phyloP scores from a whole-genome alignment of 2,113 vertebrate genomes.

The Apodemus sylvaticus region DNA sequence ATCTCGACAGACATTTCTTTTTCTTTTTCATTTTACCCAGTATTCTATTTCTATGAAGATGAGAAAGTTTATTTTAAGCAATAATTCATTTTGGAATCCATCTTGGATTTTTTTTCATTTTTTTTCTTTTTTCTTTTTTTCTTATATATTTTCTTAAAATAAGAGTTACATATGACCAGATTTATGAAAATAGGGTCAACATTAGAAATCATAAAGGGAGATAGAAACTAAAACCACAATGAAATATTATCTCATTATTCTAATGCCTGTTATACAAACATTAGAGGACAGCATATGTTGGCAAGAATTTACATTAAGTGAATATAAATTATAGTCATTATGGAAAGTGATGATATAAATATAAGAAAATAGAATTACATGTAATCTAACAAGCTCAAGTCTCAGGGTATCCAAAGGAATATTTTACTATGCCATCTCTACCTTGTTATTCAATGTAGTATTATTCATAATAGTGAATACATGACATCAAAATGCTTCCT shows the following conservation, averaged over 20 bases:
- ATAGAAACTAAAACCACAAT: not conserved
- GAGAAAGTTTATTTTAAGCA: too few relatives aligned
- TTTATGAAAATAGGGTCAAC: not conserved
- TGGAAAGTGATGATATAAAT: not conserved
- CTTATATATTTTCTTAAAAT: too few relatives aligned
- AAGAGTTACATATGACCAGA: not conserved
- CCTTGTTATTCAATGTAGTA: not conserved
- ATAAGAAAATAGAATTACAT: not conserved
- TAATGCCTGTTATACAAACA: not conserved
- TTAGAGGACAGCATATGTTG: not conserved
- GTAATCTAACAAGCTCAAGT: not conserved
- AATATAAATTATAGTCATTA: not conserved
- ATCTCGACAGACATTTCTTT: not conserved
- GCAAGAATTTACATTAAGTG: not conserved
- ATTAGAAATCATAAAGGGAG: not conserved
- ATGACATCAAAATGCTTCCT: not conserved
- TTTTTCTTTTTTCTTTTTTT: too few relatives aligned
- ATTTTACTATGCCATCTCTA: not conserved
- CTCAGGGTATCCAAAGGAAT: not conserved
- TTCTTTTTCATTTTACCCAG: too few relatives aligned
- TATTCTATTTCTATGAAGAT: too few relatives aligned
- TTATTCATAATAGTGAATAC: not conserved
- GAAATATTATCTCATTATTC: not conserved
- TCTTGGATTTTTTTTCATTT: too few relatives aligned
- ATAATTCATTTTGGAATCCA: too few relatives aligned